Conservation (phyloP, 2,888 invertebrate genomes). For the Drosophila trichaetosa region DNA sequence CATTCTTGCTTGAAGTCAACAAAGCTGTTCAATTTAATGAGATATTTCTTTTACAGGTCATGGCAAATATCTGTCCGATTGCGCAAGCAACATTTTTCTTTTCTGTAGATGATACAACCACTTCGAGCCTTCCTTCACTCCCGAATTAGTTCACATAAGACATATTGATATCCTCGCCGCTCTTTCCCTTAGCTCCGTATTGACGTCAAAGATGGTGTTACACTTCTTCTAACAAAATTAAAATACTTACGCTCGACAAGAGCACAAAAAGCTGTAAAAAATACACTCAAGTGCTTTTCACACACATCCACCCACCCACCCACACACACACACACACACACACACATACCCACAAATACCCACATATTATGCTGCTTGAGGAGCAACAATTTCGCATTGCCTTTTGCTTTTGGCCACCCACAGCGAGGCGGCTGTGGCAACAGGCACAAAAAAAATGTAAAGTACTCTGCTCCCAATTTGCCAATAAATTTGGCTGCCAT, state of each 20-base stretch:
- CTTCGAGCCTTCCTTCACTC: not conserved
- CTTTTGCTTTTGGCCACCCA: constrained; percentile 24
- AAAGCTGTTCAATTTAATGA: not conserved
- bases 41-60: not conserved
- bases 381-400: constrained; percentile 42
- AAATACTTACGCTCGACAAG: constrained; percentile 19
- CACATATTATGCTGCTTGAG: constrained; percentile 13
- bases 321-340: constrained; percentile 37
- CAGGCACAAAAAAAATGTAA: constrained; percentile 39
- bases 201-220: constrained; percentile 11
- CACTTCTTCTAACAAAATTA: constrained; percentile 7
- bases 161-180: not conserved
- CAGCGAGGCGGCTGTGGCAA: constrained; percentile 7
- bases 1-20: not conserved
- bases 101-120: not conserved
- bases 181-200: not conserved
- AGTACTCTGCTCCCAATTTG: constrained; percentile 78
- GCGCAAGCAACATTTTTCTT: not conserved
- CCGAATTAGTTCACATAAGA: not conserved
- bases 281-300: constrained; percentile 71
- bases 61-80: not conserved
- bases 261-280: constrained; percentile 66
- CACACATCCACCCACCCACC: constrained; percentile 30
- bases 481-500: constrained; percentile 77
- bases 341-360: constrained; percentile 3